Base-by-base conservation (phyloP, 2,888 invertebrate genomes). In the Synergus itoensis region DNA sequence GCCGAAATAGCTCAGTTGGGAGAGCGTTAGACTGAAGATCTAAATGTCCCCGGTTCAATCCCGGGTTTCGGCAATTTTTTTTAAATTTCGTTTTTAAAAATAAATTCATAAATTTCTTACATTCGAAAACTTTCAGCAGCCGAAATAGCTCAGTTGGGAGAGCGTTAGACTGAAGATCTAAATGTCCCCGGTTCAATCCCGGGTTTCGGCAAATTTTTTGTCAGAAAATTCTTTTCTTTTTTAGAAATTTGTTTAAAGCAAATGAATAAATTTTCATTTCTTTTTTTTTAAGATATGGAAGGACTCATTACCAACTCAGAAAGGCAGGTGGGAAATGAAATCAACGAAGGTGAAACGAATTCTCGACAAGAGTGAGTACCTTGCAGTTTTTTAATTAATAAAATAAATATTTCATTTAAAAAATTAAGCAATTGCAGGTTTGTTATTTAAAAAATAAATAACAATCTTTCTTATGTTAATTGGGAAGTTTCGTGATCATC, bases 61-160 rank as follows among this genome's bases (percentile, higher is more conserved):
- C 82, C 82, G 36, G 36, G 36, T 5, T 36, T 4, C 5, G 36
- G 36, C 36, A 36, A 36, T 7, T 36, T 36, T 36, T 36, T 36
- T 36, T 36, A n/a, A n/a, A n/a, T n/a, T n/a, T n/a, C n/a, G n/a
- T n/a, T n/a, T n/a, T n/a, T n/a, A n/a, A n/a, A n/a, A n/a, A n/a
- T n/a, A n/a, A n/a, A n/a, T n/a, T n/a, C n/a, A n/a, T n/a, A n/a
- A n/a, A n/a, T n/a, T n/a, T n/a, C n/a, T n/a, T n/a, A n/a, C n/a
- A n/a, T n/a, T n/a, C n/a, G n/a, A n/a, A 0, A 11, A 60, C 11
- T 60, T 11, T 9, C 41, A 77, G 45, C 43, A 64, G 81, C 81
- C 82, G 82, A 82, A 82, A 82, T 82, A 82, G 82, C 82, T 82
- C 82, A 82, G 82, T 79, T 82, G 82, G 82, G 80, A 82, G 80